Evolutionary conservation across 2,888 invertebrate species (phyloP).

Genomic region (Rhingia campestris): DNA sequence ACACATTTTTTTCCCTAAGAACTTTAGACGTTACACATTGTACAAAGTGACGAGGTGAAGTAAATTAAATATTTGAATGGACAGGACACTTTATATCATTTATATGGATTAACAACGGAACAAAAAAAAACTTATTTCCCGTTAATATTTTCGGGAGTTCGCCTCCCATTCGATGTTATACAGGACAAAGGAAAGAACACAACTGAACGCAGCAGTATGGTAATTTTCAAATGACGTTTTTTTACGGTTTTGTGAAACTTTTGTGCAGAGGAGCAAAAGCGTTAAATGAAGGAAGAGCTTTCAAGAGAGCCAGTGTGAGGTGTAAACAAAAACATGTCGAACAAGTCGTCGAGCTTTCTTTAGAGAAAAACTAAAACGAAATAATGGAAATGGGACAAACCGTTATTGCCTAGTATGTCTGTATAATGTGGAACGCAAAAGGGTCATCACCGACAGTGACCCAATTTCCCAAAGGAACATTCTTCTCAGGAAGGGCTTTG

Average conservation of each 20-base stretch:
- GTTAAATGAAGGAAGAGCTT: constrained; percentile 20
- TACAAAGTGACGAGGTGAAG: neutral
- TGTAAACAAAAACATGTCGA: constrained; percentile 66
- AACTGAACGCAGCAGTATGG: constrained; percentile 45
- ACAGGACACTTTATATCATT: neutral
- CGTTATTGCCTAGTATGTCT: neutral
- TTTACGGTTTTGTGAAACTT: constrained; percentile 21
- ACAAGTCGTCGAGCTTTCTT: constrained; percentile 61
- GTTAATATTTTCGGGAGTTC: constrained; percentile 13
- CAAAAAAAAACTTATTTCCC: constrained; percentile 19
- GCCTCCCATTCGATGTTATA: constrained; percentile 26
- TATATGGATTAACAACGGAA: constrained; percentile 20
- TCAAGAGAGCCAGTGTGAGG: constrained; percentile 10
- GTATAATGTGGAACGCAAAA: neutral
- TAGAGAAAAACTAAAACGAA: neutral
- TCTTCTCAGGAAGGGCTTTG: too few relatives aligned
- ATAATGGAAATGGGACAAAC: neutral
- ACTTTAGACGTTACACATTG: neutral
- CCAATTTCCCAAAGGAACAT: too few relatives aligned
- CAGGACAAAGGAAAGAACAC: constrained; percentile 65
- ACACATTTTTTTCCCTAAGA: constrained; percentile 1
- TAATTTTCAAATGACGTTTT: constrained; percentile 22
- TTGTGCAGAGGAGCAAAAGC: constrained; percentile 37
- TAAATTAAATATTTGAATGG: neutral
- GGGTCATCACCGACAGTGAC: too few relatives aligned